phyloP scores from a whole-genome alignment of 2,113 vertebrate genomes.

The Notothenia rossii region DNA sequence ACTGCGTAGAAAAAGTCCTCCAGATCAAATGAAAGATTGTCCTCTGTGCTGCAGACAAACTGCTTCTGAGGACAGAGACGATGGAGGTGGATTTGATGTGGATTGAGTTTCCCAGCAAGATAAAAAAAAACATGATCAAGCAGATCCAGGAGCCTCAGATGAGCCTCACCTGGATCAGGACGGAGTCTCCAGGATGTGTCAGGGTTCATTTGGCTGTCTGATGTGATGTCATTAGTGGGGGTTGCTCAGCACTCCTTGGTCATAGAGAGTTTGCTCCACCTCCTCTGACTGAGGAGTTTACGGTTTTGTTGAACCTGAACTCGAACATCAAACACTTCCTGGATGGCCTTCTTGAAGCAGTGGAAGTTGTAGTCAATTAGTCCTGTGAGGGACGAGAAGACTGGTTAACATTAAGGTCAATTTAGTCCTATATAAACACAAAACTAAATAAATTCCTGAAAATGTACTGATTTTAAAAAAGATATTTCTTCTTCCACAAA shows the following conservation, averaged over 20 bases:
- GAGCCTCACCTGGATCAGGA: background rate
- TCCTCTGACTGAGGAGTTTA: conserved; percentile 89
- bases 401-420: background rate
- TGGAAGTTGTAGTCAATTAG: conserved; percentile 98
- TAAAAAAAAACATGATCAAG: too few species aligned
- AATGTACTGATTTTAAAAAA: too few species aligned
- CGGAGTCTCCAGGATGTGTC: background rate
- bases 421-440: background rate
- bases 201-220: background rate
- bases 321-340: conserved; percentile 96
- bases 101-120: too few species aligned
- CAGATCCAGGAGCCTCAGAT: too few species aligned
- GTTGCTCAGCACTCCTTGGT: conserved; percentile 85
- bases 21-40: too few species aligned
- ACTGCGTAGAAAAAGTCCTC: too few species aligned
- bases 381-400: conserved; percentile 79
- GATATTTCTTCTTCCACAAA: too few species aligned
- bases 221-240: conserved; percentile 42
- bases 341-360: conserved; percentile 96
- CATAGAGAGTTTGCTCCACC: conserved; percentile 86
- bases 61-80: too few species aligned
- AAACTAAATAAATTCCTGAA: too few species aligned
- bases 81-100: too few species aligned
- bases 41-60: too few species aligned
- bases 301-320: conserved; percentile 91